phyloP scores from a whole-genome alignment of 2,797 vertebrate genomes.

The Sphaeramia orbicularis region DNA sequence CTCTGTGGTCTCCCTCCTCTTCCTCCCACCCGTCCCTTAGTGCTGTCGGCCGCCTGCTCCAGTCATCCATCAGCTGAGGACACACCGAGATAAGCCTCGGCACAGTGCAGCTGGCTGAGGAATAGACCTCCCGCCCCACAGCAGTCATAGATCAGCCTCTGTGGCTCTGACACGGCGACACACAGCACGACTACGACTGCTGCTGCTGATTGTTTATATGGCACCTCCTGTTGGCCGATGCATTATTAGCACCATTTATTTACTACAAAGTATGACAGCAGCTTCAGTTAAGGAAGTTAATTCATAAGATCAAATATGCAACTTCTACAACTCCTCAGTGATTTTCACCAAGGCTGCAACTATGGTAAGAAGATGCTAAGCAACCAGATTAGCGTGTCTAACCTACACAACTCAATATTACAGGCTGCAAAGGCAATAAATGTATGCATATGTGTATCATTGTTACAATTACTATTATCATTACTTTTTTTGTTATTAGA shows the following conservation, averaged over 20 bases:
- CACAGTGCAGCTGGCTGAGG: conserved; percentile 72
- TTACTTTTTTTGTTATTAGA: too few species aligned
- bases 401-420: background rate
- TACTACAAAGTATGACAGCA: conserved; percentile 29
- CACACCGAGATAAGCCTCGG: conserved; percentile 79
- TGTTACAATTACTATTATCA: too few species aligned
- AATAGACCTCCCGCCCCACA: conserved; percentile 74
- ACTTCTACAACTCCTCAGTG: conserved; percentile 4
- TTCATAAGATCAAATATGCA: conserved; percentile 4
- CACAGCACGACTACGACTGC: conserved; percentile 38
- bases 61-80: conserved; percentile 81
- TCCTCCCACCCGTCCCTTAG: conserved; percentile 25
- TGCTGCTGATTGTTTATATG: conserved; percentile 64
- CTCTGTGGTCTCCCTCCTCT: conserved; percentile 12
- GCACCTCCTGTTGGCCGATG: conserved; percentile 78
- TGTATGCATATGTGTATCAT: background rate
- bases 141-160: conserved; percentile 76
- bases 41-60: conserved; percentile 55
- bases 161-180: conserved; percentile 56
- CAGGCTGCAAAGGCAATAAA: background rate
- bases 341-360: conserved; percentile 3
- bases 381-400: background rate
- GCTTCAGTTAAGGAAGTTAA: conserved; percentile 20
- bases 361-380: background rate
- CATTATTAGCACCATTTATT: conserved; percentile 64